Percentiles rank a stretch among this genome's conserved stretches.
Conservation (phyloP, 2,113 vertebrate species). For the Capra hircus region DNA sequence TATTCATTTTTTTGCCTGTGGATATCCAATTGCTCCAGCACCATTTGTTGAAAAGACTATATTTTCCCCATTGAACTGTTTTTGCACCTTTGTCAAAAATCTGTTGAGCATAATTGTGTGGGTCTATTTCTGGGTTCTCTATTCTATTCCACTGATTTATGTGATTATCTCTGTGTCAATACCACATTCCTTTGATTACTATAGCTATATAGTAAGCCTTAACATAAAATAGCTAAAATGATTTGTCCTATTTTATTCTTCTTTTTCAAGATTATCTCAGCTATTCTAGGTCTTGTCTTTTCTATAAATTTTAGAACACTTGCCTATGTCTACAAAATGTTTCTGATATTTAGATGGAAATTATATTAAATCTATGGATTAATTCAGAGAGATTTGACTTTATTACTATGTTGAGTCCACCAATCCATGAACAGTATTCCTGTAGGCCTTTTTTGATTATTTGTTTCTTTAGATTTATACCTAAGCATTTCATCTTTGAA, state of each 20-base stretch:
- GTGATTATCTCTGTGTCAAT: background rate
- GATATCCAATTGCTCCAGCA: background rate
- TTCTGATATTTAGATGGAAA: background rate
- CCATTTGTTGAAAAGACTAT: background rate
- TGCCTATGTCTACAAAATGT: background rate
- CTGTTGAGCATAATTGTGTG: background rate
- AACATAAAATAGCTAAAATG: background rate
- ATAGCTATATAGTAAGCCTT: background rate
- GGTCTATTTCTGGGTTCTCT: background rate
- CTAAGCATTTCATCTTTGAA: background rate
- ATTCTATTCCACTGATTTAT: background rate
- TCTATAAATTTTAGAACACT: background rate
- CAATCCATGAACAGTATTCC: background rate
- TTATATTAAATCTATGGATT: background rate
- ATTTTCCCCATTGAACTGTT: background rate
- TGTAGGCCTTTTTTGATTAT: background rate
- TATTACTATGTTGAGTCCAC: background rate
- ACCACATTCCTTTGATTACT: background rate
- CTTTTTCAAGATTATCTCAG: background rate
- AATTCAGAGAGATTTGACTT: background rate
- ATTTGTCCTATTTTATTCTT: background rate
- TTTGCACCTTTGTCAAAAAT: background rate
- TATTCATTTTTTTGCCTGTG: background rate
- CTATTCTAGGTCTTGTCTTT: background rate
- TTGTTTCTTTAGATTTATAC: conserved; percentile 9